Conservation (phyloP, 2,888 invertebrate species). For the Gari tellinella region DNA sequence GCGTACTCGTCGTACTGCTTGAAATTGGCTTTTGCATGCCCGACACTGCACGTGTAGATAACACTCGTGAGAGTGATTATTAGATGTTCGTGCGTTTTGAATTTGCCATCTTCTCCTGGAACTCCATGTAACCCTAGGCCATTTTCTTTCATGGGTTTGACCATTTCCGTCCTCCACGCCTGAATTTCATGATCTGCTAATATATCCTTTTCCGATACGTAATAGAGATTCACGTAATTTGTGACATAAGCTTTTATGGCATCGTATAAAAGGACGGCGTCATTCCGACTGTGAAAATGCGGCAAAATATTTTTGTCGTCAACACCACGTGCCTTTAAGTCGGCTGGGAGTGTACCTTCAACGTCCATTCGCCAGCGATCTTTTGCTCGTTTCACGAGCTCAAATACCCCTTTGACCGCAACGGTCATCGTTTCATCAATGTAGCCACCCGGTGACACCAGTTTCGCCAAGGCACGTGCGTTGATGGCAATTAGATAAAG, state of each 20-base stretch:
- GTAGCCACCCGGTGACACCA: conserved; percentile 42
- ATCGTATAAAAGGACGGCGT: conserved; percentile 79
- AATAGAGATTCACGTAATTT: conserved; percentile 63
- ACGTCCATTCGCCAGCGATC: conserved; percentile 75
- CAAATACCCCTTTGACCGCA: conserved; percentile 37
- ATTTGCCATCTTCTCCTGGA: conserved; percentile 54
- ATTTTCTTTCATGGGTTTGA: conserved; percentile 72
- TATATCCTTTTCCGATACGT: conserved; percentile 53
- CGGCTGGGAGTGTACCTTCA: conserved; percentile 80
- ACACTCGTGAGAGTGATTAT: conserved; percentile 33
- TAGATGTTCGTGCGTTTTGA: conserved; percentile 41
- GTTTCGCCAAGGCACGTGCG: conserved; percentile 76
- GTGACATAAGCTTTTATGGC: conserved; percentile 79
- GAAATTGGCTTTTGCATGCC: conserved; percentile 65
- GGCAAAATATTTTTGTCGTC: conserved; percentile 80
- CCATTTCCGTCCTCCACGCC: conserved; percentile 81
- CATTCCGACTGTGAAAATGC: conserved; percentile 83
- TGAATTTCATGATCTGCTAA: conserved; percentile 73
- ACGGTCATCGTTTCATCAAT: conserved; percentile 51
- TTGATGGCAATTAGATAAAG: conserved; percentile 85
- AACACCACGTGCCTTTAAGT: conserved; percentile 80
- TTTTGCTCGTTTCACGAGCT: conserved; percentile 33
- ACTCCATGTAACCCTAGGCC: conserved; percentile 77
- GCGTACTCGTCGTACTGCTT: conserved; percentile 77
- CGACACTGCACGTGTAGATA: conserved; percentile 62